phyloP scores from a whole-genome alignment of 2,797 vertebrate species.

The Hippopotamyrus pictus region DNA sequence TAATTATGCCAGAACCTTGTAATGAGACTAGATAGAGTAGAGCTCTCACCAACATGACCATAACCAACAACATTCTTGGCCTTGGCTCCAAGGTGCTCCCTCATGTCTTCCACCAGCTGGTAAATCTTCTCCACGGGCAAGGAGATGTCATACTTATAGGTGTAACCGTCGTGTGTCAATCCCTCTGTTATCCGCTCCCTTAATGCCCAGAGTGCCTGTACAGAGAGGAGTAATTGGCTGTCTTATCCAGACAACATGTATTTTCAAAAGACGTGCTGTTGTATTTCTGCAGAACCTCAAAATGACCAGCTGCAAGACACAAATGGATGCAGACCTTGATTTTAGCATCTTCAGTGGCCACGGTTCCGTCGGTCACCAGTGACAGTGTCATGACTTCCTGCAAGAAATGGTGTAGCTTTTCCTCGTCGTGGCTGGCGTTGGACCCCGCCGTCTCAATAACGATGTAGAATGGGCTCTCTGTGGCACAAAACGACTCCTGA shows the following conservation, averaged over 20 bases:
- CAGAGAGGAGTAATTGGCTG: neutral
- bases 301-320: neutral
- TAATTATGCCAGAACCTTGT: neutral
- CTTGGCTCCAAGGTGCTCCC: constrained; percentile 60
- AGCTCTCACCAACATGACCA: constrained; percentile 80
- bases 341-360: constrained; percentile 77
- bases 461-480: constrained; percentile 84
- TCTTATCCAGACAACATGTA: neutral
- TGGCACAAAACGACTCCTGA: constrained; percentile 23
- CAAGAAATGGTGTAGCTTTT: constrained; percentile 81
- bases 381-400: constrained; percentile 65
- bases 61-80: constrained; percentile 88
- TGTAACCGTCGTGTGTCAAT: constrained; percentile 74
- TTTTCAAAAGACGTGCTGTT: neutral
- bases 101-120: constrained; percentile 73
- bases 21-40: neutral
- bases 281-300: neutral
- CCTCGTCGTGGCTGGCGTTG: constrained; percentile 67
- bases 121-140: constrained; percentile 82
- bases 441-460: constrained; percentile 90
- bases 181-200: constrained; percentile 88
- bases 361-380: constrained; percentile 74
- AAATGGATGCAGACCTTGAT: constrained; percentile 63
- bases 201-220: constrained; percentile 80
- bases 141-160: constrained; percentile 89